Base-by-base conservation (phyloP, 2,888 invertebrate species). In the Odontomyia ornata region DNA sequence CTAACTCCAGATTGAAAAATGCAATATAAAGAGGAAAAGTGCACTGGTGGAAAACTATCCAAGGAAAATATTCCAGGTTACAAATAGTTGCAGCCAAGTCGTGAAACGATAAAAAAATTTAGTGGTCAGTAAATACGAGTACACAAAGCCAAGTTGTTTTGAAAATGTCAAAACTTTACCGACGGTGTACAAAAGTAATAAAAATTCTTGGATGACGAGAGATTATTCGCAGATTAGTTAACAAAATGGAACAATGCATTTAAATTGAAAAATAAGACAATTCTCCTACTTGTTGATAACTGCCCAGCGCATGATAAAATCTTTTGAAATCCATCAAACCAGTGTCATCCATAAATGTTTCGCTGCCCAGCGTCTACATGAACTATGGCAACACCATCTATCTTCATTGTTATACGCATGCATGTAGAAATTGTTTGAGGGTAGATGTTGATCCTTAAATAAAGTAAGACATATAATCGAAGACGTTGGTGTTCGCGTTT, bases 31-130 rank as follows among this genome's bases (percentile, higher is more conserved):
- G 80, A 0, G n/a, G 80, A 80, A 75, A 30, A 83, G 76, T 85
- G 84, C 76, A 79, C 77, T 23, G 83, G 83, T 21, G 83, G 84
- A 62, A 85, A 85, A 80, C 77, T 83, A 69, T 83, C 83, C 56
- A 84, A 84, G 79, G 81, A 82, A 52, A 79, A 82, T 79, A 78
- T 84, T 21, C 84, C 83, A n/a, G 78, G 84, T n/a, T n/a, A n/a
- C n/a, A n/a, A n/a, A 27, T 84, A 78, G 79, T 84, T 75, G 81
- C 81, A 28, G 81, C 82, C 47, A 85, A 84, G 76, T 82, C 82
- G 81, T 80, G 72, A 76, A 84, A 83, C n/a, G n/a, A 4, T 81
- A 81, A 15, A 82, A 83, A 80, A 84, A 84, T 83, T 80, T 80
- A 64, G 77, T 83, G 13, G 84, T 84, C 46, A 84, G 84, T 23